Evolutionary conservation across 2,888 invertebrate genomes (phyloP), one percentile per base, ranked within the genome.

Genomic region (Piscicola geometra): DNA sequence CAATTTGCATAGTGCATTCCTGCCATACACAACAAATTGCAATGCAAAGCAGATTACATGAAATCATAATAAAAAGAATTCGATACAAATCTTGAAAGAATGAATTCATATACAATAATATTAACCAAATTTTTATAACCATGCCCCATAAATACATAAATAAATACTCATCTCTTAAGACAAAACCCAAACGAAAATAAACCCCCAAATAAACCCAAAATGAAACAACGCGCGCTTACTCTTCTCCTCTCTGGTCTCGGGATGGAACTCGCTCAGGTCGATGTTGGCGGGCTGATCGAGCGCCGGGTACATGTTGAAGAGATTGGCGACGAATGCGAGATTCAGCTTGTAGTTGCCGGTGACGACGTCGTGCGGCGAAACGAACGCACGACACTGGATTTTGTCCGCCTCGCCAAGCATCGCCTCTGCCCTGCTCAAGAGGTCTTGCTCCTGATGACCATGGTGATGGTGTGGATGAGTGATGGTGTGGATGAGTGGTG

Each of bases 331-430:
- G 86, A 98, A 99, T 1, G 98, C 99, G 87, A 99, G 87, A 88
- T 99, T 99, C 77, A 99, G 89, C 86, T 98, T 99, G 88, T 96
- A 94, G 69, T 97, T 93, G 2, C 98, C 98, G 79, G 91, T 92
- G 0, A 96, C 95, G 15, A 99, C 97, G 87, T 99, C 99, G 36
- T 91, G 91, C 0, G 97, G 90, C 0, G 94, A 92, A 0, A 99
- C 93, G 88, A 99, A 99, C 81, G 93, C 93, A 76, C 98, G 90
- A 82, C 98, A 99, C 56, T 93, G 92, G 41, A 99, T 89, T 87
- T 97, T 97, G 66, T 92, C 93, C 0, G 99, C 97, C 85, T 99
- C 96, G 81, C 93, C 92, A 79, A 99, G 88, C 97, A 99, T 98
- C 0, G 92, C 88, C 85, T 97, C 97, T 0, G 99, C 99, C 68